Evolutionary conservation across 2,888 invertebrate genomes (phyloP).

Genomic region (Ferdinandea cuprea): DNA sequence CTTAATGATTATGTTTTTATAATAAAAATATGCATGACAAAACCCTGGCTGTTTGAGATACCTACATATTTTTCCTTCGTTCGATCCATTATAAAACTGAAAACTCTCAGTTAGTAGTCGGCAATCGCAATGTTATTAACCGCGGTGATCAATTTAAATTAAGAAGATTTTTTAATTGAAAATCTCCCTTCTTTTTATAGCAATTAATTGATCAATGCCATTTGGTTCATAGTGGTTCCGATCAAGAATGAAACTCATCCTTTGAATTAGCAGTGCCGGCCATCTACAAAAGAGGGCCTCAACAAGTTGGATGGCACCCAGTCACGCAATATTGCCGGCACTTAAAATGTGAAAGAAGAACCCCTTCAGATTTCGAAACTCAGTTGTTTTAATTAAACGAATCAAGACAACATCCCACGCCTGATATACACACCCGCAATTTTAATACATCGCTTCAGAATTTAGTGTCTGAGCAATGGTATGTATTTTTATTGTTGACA

Average conservation of each 20-base stretch:
- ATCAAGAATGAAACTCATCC: constrained; percentile 71
- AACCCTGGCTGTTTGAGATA: too few relatives aligned
- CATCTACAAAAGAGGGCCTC: constrained; percentile 54
- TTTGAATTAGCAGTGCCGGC: constrained; percentile 63
- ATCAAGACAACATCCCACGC: constrained; percentile 74
- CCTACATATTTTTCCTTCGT: background rate
- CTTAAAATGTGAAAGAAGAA: constrained; percentile 66
- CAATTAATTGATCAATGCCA: constrained; percentile 75
- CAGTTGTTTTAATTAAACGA: constrained; percentile 73
- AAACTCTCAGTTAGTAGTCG: constrained; percentile 73
- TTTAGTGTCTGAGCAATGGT: constrained; percentile 41
- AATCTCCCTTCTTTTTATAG: constrained; percentile 72
- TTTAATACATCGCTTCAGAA: constrained; percentile 54
- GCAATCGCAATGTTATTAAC: constrained; percentile 73
- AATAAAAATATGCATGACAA: too few relatives aligned
- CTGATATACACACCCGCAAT: constrained; percentile 68
- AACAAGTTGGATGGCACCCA: constrained; percentile 70
- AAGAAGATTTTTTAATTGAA: constrained; percentile 74
- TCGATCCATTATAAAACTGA: constrained; percentile 32
- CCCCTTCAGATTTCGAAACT: constrained; percentile 74
- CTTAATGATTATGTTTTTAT: too few relatives aligned
- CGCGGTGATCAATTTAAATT: constrained; percentile 74
- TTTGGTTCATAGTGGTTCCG: constrained; percentile 70
- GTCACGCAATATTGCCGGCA: constrained; percentile 74
- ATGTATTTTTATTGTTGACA: constrained; percentile 61